Evolutionary conservation across 1,140 invertebrate genomes (phyloP), one percentile per base, ranked within the genome.

Genomic region (Drosophila gunungcola): DNA sequence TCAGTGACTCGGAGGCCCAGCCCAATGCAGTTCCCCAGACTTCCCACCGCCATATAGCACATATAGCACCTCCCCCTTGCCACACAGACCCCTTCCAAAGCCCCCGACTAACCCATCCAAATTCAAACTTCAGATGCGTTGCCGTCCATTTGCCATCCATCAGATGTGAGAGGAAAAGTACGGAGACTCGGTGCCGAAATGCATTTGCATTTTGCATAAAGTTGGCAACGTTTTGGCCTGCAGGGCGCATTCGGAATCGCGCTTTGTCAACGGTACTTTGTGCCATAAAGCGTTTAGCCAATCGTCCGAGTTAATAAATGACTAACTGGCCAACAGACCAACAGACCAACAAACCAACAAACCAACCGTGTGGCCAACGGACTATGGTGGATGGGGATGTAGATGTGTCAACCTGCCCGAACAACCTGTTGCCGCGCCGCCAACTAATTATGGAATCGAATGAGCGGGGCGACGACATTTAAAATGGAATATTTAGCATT

Each of bases 401-500:
- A 21, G 16, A 21, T 56, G 54, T 57, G 54, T 45, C 42, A 27
- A 58, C 55, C 55, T 12, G 55, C 11, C 45, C 21, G 12, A 21
- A 25, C 60, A 64, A 67, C 64, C 64, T 68, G 64, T 68, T 68
- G 64, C 5, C 39, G 21, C 7, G 25, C 29, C 67, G 25, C 29
- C 67, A 70, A 70, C 67, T 70, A 88, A 88, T 88, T 88, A 88
- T 80, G 84, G 67, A 88, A 89, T 83, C 83, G 77, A 88, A 88
- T 83, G 67, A 68, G 58, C 49, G 39, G 51, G 46, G 53, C 70
- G 51, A 78, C 49, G 58, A 64, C 82, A 85, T 85, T 85, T 69
- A 86, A 85, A 85, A 85, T 80, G 80, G 64, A 89, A 90, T 80
- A 89, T 90, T 89, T 85, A 89, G 77, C 80, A 89, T 89, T 80